These are phyloP conservation scores for Vollenhovia emeryi DNA, from an alignment of 1,140 invertebrate species.

Conservation along the genomic window DNA sequence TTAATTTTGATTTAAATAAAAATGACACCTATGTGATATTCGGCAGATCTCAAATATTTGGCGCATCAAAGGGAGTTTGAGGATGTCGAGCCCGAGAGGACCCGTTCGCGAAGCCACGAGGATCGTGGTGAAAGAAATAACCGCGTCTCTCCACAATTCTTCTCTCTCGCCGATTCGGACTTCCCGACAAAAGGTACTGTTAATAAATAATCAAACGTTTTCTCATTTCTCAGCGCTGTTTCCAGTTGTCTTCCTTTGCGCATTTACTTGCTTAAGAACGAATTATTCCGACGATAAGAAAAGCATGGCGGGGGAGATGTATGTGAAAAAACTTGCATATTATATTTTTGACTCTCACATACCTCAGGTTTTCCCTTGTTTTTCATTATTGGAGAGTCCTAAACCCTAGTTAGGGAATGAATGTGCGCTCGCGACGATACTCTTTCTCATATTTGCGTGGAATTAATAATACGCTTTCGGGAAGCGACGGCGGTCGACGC, in stretches of 20 bases:
- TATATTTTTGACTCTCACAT: too few relatives aligned
- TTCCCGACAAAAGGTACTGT: conserved; percentile 70
- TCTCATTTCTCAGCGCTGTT: background rate
- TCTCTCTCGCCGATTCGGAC: conserved; percentile 63
- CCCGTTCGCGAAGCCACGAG: conserved; percentile 75
- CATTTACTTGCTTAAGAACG: background rate
- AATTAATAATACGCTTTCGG: conserved; percentile 9
- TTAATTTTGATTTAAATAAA: background rate
- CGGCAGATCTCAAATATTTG: background rate
- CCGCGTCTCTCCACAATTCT: conserved; percentile 78
- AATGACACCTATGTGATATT: too few relatives aligned
- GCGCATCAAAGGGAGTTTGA: background rate
- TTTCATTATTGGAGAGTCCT: too few relatives aligned
- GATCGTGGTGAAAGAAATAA: conserved; percentile 77
- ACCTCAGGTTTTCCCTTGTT: too few relatives aligned
- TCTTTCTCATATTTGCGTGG: background rate
- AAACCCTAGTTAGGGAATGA: too few relatives aligned
- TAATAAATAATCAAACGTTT: background rate
- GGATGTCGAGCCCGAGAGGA: conserved; percentile 76
- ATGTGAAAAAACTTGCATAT: too few relatives aligned
- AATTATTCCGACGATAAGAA: background rate
- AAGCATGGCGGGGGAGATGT: background rate
- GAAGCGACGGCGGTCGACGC: background rate
- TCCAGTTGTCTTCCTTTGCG: background rate
- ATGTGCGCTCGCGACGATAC: background rate